Conservation (phyloP, 2,113 vertebrate species). For the Gasterosteus aculeatus region DNA sequence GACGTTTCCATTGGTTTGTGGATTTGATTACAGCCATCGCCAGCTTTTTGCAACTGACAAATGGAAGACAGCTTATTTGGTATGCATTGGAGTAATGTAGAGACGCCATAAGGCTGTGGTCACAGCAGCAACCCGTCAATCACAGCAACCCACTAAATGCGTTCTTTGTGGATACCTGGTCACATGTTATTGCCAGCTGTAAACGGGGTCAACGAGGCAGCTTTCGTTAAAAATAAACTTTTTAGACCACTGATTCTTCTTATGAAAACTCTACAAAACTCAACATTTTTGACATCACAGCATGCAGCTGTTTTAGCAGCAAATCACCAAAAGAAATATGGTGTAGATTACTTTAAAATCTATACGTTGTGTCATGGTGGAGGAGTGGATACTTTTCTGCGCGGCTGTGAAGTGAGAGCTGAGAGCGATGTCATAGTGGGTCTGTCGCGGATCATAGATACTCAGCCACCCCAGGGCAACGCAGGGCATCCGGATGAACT, state of each 20-base stretch:
- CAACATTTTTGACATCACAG: slow-evolving; percentile 2
- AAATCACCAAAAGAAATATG: slow-evolving; percentile 41
- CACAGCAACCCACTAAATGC: no score
- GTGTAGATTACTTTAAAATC: slow-evolving; percentile 57
- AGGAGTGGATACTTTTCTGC: slow-evolving; percentile 55
- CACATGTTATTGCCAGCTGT: not conserved
- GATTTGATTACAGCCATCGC: not conserved
- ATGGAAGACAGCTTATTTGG: not conserved
- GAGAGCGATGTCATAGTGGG: slow-evolving; percentile 73
- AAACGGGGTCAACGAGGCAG: not conserved
- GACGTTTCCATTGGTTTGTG: not conserved
- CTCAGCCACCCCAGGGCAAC: slow-evolving; percentile 73
- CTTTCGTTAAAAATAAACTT: not conserved
- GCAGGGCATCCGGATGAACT: slow-evolving; percentile 73
- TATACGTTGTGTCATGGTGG: slow-evolving; percentile 50
- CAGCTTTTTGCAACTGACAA: no score
- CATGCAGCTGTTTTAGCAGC: slow-evolving; percentile 23
- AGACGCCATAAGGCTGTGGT: no score
- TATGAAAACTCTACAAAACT: not conserved
- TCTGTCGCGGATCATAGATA: slow-evolving; percentile 76
- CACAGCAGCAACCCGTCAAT: no score
- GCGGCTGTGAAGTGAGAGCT: slow-evolving; percentile 64
- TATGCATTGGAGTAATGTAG: not conserved
- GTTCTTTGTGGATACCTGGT: not conserved
- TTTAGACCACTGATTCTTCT: not conserved